Conservation (phyloP, 2,797 vertebrate species). For the Aeoliscus strigatus region DNA sequence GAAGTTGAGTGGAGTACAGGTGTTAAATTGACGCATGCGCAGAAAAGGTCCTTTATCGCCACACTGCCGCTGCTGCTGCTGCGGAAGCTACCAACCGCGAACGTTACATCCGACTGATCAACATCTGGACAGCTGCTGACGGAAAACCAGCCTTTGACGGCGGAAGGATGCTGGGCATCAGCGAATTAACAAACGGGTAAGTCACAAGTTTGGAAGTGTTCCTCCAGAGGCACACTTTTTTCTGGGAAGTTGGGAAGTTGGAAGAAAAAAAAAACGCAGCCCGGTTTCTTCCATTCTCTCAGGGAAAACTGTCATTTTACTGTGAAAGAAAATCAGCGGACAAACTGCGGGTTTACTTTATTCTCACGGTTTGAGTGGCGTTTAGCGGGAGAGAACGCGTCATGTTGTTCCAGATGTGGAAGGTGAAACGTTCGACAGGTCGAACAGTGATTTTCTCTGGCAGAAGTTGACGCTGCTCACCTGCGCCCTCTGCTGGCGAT, state of each 20-base stretch:
- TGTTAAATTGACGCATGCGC: background rate
- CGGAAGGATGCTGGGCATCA: conserved; percentile 65
- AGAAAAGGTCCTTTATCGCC: conserved; percentile 54
- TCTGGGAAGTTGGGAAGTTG: conserved; percentile 38
- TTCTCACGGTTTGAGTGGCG: no score
- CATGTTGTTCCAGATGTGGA: no score
- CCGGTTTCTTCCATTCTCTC: conserved; percentile 12
- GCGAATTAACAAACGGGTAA: conserved; percentile 79
- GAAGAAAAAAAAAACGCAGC: conserved; percentile 6
- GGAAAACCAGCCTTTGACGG: background rate
- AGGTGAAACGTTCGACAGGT: no score
- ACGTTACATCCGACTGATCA: conserved; percentile 27
- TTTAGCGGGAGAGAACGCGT: no score
- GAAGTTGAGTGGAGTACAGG: no score
- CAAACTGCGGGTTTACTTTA: no score
- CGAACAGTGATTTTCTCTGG: conserved; percentile 6
- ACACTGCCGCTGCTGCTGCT: conserved; percentile 26
- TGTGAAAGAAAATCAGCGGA: no score
- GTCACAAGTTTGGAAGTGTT: conserved; percentile 9
- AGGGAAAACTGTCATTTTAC: background rate
- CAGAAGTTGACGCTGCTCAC: background rate
- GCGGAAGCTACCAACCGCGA: background rate
- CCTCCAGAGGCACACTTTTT: background rate
- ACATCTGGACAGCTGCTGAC: conserved; percentile 54
- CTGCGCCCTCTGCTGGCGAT: conserved; percentile 15